Base-by-base conservation (phyloP, 2,797 vertebrate genomes). In the Darevskia nairensis region DNA sequence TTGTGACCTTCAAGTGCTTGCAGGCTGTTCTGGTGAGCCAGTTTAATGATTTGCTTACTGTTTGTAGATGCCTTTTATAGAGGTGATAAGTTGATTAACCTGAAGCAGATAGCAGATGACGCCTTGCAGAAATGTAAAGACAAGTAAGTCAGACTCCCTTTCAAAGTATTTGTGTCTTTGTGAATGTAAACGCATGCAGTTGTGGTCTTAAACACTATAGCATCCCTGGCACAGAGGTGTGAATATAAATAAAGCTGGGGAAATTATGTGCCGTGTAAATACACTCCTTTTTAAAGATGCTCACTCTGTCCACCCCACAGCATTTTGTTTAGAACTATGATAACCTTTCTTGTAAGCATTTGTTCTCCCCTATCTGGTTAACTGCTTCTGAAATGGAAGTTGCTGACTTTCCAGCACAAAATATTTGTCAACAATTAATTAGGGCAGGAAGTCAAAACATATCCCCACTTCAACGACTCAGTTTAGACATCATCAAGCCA, bases 71-170 rank as follows among this genome's bases (percentile, higher is more conserved):
- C 98, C 71, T 99, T 99, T 97, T 99, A 98, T 95, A 97, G 99
- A 95, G 99, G 99, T 83, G 98, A 99, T 96, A 99, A 99, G 84
- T 97, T 99, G 94, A 98, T 99, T 96, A 98, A 97, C 96, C 95
- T 99, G 96, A 99, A 99, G 96, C 95, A 98, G 89, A 97, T 99
- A 93, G 98, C 98, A 92, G 98, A 99, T 0, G 98, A 99, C 66
- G 98, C 99, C 1, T 93, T 99, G 86, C 96, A 96, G 96, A 99
- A 99, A 94, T 99, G 98, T 95, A 96, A 85, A 95, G 98, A 98
- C 90, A 99, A 97, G 99, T 99, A 97, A 97, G 98, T 96, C 35
- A 8, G 68, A 79, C 72, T 89, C 35, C 77, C 88, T 69, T 84
- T 6, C 4, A 77, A 41, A 77, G 19, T 27, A 81, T 86, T 87